phyloP scores from a whole-genome alignment of 1,140 invertebrate genomes.

The Apis dorsata region DNA sequence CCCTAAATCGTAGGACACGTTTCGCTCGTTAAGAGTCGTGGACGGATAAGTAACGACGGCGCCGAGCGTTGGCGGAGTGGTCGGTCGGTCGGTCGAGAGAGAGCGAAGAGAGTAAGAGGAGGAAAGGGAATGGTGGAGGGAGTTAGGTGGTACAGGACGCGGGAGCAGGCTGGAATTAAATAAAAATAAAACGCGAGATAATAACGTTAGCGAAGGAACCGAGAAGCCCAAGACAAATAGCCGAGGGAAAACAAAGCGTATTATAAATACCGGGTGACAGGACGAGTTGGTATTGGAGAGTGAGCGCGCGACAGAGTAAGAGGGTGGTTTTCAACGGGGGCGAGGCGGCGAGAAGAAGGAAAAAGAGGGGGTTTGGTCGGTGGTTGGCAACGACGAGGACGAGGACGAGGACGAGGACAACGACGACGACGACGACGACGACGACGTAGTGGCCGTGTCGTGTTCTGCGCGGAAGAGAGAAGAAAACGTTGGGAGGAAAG shows the following conservation, averaged over 20 bases:
- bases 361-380: conserved; percentile 4
- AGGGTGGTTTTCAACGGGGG: conserved; percentile 55
- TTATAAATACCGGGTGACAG: conserved; percentile 72
- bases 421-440: neutral
- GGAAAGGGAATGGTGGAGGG: neutral
- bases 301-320: conserved; percentile 45
- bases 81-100: neutral
- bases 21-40: conserved; percentile 57
- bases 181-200: conserved; percentile 70
- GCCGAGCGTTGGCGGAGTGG: conserved; percentile 37
- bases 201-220: conserved; percentile 68
- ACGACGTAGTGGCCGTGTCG: conserved; percentile 42
- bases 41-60: conserved; percentile 59
- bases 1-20: conserved; percentile 51
- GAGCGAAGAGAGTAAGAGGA: conserved; percentile 14
- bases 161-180: conserved; percentile 61
- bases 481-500: conserved; percentile 53
- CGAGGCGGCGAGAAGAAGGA: conserved; percentile 41
- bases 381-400: conserved; percentile 12
- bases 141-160: conserved; percentile 5
- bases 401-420: conserved; percentile 39
- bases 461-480: conserved; percentile 40
- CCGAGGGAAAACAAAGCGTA: conserved; percentile 72
- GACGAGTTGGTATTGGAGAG: conserved; percentile 56
- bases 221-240: conserved; percentile 69